Conservation (phyloP, 1,140 invertebrate species). For the Eumaeus atala region DNA sequence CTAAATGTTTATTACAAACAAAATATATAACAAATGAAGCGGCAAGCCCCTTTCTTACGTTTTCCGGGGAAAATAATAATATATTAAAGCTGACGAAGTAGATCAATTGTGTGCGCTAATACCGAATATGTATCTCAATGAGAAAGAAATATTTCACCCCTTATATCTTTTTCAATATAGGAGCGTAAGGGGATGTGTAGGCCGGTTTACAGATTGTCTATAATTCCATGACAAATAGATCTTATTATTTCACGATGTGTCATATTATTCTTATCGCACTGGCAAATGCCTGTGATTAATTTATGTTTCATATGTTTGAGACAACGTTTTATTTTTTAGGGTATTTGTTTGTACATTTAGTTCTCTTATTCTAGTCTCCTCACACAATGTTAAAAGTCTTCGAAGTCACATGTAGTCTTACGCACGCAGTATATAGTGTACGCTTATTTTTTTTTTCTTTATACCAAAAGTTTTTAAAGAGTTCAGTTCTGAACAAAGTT, state of each 20-base stretch:
- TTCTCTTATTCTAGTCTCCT: no score
- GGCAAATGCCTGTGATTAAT: neutral
- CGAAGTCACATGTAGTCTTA: no score
- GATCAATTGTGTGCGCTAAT: slow-evolving; percentile 10
- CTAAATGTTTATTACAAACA: neutral
- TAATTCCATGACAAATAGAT: slow-evolving; percentile 8
- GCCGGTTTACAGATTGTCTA: slow-evolving; percentile 9
- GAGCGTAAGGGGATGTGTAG: neutral
- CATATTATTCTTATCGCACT: slow-evolving; percentile 6
- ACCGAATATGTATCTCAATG: slow-evolving; percentile 13
- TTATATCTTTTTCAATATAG: slow-evolving; percentile 12
- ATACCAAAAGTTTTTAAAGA: no score
- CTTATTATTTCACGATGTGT: neutral
- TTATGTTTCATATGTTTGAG: no score
- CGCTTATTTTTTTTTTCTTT: no score
- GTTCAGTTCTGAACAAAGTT: no score
- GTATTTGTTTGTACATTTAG: no score
- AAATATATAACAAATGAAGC: neutral
- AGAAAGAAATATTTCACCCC: slow-evolving; percentile 12
- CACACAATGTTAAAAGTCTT: no score
- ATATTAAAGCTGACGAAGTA: slow-evolving; percentile 15
- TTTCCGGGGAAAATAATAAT: slow-evolving; percentile 4
- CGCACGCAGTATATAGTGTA: no score
- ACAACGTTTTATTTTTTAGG: no score
- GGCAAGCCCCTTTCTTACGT: neutral